Conservation (phyloP, 2,888 invertebrate genomes). For the Mesorhabditis belari region DNA sequence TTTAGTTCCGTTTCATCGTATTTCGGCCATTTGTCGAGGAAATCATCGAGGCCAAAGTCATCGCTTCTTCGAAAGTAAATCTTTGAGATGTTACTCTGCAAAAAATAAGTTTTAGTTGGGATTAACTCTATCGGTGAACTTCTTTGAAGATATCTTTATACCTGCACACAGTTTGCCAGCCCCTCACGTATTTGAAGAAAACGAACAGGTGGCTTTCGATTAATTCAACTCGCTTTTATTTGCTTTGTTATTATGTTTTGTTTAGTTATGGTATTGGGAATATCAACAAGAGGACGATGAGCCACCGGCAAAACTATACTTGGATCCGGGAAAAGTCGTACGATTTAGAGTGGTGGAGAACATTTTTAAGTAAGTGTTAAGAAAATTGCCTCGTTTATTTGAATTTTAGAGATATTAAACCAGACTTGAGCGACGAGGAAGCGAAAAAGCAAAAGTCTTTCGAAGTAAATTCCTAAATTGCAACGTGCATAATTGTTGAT, state of each 20-base stretch:
- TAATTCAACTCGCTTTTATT: too few relatives aligned
- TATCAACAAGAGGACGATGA: conserved; percentile 24
- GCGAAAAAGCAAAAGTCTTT: conserved; percentile 21
- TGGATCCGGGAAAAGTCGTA: conserved; percentile 40
- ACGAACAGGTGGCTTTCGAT: conserved; percentile 18
- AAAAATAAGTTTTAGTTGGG: conserved; percentile 57
- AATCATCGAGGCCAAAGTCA: conserved; percentile 81
- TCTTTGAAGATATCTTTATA: conserved; percentile 92
- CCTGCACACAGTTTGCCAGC: conserved; percentile 83
- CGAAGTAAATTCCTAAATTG: conserved; percentile 6
- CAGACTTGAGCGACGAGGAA: conserved; percentile 22
- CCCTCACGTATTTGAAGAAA: conserved; percentile 70
- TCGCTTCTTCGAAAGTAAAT: conserved; percentile 14
- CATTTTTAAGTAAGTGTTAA: conserved; percentile 27
- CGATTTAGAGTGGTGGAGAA: conserved; percentile 30
- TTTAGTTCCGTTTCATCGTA: conserved; percentile 77
- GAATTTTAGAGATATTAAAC: conserved; percentile 20
- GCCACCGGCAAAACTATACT: conserved; percentile 34
- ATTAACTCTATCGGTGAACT: conserved; percentile 69
- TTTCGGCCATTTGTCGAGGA: conserved; percentile 91
- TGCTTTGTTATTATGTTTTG: too few relatives aligned
- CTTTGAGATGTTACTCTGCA: not conserved
- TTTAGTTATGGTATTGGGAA: conserved; percentile 40
- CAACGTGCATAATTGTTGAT: not conserved
- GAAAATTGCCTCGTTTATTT: not conserved